Evolutionary conservation across 2,888 invertebrate species (phyloP), one percentile per base, ranked within the genome.

Genomic region (Nematopogon swammerdamellus): DNA sequence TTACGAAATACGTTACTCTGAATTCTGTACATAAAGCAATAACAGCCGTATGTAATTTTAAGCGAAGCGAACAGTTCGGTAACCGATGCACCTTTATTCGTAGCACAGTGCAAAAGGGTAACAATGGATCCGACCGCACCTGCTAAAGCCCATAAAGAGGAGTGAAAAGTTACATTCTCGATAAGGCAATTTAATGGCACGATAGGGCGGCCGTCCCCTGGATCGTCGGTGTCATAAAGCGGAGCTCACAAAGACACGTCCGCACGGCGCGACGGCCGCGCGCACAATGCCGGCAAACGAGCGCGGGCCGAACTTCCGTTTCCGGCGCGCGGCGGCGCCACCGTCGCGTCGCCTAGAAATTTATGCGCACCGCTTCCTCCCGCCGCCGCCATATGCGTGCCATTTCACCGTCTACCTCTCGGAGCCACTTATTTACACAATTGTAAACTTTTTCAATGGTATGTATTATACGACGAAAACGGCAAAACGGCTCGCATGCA

Each of bases 241-340:
- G 70, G 62, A 60, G 60, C 63, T 63, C 65, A 74, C 68, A 74
- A 72, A 71, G 73, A 65, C 70, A 65, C 70, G 77, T 72, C 77
- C 76, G 66, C 64, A 63, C 69, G 68, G 74, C 70, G 69, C 67
- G 68, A 57, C 71, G 68, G 63, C 74, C 74, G 75, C 73, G 74
- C 75, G 63, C 70, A 80, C 80, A 80, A 77, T 79, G 77, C 72
- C 72, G 76, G 72, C 76, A 77, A 77, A 77, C 80, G 80, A 79
- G 51, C 76, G 75, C 58, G 69, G 67, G 68, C 65, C 64, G 49
- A 49, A 45, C 74, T 75, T 80, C 79, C 80, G 68, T 57, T 76
- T 77, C 77, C 79, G 76, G 76, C 67, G 74, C 66, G 73, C 67
- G 74, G 67, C 73, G 71, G 72, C 72, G 73, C 72, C 72, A 72